A percentile compares a stretch with the other conserved stretches of the same genome.
These are phyloP conservation scores for Fragum sueziense DNA, from an alignment of 2,888 invertebrate species.

Conservation along the genomic window DNA sequence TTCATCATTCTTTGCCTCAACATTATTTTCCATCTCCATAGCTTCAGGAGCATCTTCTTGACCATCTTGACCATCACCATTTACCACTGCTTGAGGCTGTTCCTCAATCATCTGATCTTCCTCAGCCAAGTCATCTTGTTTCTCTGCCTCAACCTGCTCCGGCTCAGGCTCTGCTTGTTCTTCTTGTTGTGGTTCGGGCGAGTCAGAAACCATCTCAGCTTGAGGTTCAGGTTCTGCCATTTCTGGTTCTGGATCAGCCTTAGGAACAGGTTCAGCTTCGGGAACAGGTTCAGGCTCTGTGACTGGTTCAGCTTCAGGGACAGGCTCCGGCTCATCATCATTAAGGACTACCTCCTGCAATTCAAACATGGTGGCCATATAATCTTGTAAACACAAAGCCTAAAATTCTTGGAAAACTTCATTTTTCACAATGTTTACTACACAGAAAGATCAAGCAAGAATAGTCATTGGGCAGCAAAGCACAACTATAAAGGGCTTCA, in stretches of 20 bases:
- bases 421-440: neutral
- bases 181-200: conserved; percentile 5
- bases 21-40: neutral
- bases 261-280: conserved; percentile 31
- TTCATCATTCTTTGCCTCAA: neutral
- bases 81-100: conserved; percentile 20
- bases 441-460: neutral
- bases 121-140: conserved; percentile 40
- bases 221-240: conserved; percentile 21
- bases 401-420: neutral
- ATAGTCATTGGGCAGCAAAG: no score
- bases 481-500: no score
- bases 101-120: conserved; percentile 39
- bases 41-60: neutral
- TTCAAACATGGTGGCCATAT: neutral
- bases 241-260: neutral
- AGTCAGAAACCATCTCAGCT: conserved; percentile 12
- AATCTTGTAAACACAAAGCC: neutral
- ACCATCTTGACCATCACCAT: conserved; percentile 35
- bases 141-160: conserved; percentile 11
- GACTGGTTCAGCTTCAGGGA: conserved; percentile 12
- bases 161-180: conserved; percentile 13
- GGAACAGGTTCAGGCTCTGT: conserved; percentile 29
- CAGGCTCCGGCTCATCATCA: conserved; percentile 5
- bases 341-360: neutral